Conservation (phyloP, 2,113 vertebrate genomes). For the Gadus macrocephalus region DNA sequence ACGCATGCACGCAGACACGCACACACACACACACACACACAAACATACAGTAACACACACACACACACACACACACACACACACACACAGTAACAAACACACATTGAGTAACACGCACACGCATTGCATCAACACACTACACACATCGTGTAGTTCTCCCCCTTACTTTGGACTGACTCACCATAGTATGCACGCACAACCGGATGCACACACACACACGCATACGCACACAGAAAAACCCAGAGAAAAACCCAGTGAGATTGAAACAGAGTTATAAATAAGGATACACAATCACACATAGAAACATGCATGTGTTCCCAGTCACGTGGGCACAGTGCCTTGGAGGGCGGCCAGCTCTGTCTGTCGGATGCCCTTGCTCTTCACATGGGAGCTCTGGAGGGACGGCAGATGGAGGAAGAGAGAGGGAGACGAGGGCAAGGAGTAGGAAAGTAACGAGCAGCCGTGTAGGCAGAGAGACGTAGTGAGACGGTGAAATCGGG, state of each 20-base stretch:
- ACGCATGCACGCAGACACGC: constrained; percentile 3
- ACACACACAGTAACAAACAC: constrained; percentile 1
- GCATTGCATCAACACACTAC: no score
- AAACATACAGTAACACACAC: not conserved
- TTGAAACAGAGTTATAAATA: no score
- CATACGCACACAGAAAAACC: no score
- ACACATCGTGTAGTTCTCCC: no score
- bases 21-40: not conserved
- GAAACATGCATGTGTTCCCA: no score
- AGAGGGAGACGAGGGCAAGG: not conserved
- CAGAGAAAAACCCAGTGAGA: no score
- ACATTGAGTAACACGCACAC: not conserved
- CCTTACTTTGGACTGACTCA: no score
- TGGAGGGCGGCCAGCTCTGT: not conserved
- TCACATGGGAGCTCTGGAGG: not conserved
- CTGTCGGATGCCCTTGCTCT: not conserved
- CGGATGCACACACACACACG: no score
- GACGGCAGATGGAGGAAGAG: not conserved
- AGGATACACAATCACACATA: no score
- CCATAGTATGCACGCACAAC: no score
- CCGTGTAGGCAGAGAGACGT: not conserved
- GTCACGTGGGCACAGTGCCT: no score
- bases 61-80: constrained; percentile 9
- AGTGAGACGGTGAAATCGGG: not conserved
- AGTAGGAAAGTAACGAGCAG: not conserved